Conservation (phyloP, 2,888 invertebrate genomes). For the Netelia fuscicornis region DNA sequence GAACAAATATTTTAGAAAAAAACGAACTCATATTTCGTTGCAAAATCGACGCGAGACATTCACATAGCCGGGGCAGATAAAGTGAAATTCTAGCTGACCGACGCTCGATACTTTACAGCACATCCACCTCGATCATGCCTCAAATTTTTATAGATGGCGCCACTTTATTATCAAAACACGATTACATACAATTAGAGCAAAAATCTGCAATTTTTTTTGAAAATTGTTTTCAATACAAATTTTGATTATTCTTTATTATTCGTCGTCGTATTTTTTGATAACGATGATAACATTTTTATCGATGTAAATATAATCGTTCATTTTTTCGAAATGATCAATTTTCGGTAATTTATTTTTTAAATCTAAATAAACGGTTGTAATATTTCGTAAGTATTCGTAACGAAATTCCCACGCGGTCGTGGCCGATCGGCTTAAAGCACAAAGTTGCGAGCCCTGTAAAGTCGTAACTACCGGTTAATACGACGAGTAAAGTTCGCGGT, state of each 20-base stretch:
- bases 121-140: no score
- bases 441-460: constrained; percentile 21
- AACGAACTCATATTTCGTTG: neutral
- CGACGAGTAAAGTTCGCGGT: constrained; percentile 35
- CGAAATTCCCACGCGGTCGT: no score
- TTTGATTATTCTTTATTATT: no score
- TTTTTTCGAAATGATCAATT: no score
- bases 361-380: no score
- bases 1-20: neutral
- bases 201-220: neutral
- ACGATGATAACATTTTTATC: no score
- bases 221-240: neutral
- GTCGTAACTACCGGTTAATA: constrained; percentile 49
- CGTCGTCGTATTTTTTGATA: no score
- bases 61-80: neutral
- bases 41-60: neutral
- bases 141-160: constrained; percentile 15
- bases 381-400: no score
- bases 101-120: neutral
- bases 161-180: neutral
- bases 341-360: no score
- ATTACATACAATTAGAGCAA: neutral
- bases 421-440: constrained; percentile 8
- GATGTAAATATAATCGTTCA: no score
- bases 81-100: constrained; percentile 3